A percentile compares a stretch with the other conserved stretches of the same genome.
These are phyloP conservation scores for Gymnodraco acuticeps DNA, from an alignment of 2,797 vertebrate species.

Conservation along the genomic window DNA sequence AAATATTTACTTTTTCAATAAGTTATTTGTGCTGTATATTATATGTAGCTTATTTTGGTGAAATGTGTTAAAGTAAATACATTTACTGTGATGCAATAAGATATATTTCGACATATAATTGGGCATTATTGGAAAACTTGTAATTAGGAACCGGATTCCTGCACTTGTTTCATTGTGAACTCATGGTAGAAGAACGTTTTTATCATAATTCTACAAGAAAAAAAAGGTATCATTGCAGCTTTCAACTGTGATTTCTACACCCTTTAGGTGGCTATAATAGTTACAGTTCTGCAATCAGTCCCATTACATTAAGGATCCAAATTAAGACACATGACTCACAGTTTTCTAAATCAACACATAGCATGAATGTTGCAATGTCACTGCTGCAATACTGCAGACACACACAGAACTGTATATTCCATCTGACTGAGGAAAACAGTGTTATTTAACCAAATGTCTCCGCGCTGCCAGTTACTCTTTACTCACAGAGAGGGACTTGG, in stretches of 20 bases:
- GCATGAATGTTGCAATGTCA: slow-evolving; percentile 24
- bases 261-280: neutral
- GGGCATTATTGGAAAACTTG: too few species aligned
- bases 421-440: neutral
- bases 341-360: slow-evolving; percentile 6
- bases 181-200: neutral
- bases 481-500: slow-evolving; percentile 34
- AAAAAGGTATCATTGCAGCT: neutral
- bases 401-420: slow-evolving; percentile 3
- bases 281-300: neutral
- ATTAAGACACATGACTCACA: neutral
- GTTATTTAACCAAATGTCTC: neutral
- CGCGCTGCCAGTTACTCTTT: slow-evolving; percentile 24
- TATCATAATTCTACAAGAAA: slow-evolving; percentile 7
- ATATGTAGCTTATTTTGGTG: too few species aligned
- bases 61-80: neutral
- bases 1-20: too few species aligned
- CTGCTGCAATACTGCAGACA: too few species aligned
- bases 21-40: too few species aligned
- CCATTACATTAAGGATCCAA: neutral
- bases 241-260: neutral
- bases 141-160: too few species aligned
- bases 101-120: neutral
- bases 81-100: neutral
- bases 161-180: neutral